Evolutionary conservation across 2,797 vertebrate species (phyloP).

Genomic region (Sebastes oblongus): DNA sequence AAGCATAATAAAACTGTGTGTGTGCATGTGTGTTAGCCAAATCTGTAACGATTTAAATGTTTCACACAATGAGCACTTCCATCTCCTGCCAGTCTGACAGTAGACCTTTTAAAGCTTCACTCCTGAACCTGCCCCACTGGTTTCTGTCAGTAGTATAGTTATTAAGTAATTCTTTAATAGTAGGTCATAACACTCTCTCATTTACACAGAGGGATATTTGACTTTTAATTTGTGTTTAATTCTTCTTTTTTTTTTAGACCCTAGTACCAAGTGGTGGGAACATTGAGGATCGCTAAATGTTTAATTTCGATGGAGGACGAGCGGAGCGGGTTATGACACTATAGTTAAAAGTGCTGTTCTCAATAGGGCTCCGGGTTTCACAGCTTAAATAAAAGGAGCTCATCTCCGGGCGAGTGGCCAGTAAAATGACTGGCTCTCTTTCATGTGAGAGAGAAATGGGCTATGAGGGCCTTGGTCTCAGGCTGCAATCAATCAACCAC

Average conservation of each 20-base stretch:
- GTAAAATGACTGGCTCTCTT: conserved; percentile 68
- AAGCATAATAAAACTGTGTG: neutral
- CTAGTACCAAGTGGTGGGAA: neutral
- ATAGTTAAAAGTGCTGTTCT: conserved; percentile 64
- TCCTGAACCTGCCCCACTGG: conserved; percentile 17
- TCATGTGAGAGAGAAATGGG: conserved; percentile 47
- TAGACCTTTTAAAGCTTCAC: conserved; percentile 16
- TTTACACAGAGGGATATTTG: conserved; percentile 50
- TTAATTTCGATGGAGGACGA: conserved; percentile 62
- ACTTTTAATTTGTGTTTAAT: conserved; percentile 57
- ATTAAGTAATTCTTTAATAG: conserved; percentile 46
- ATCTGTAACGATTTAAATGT: neutral
- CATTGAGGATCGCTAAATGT: conserved; percentile 65
- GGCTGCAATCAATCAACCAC: conserved; percentile 67
- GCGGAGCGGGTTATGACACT: conserved; percentile 51
- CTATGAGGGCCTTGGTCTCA: conserved; percentile 55
- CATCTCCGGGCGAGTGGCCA: conserved; percentile 59
- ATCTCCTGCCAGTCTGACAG: neutral
- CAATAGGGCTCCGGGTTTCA: conserved; percentile 54
- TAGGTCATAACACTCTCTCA: conserved; percentile 42
- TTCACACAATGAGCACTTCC: neutral
- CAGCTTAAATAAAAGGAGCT: conserved; percentile 65
- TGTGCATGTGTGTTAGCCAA: neutral
- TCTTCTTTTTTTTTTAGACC: conserved; percentile 30
- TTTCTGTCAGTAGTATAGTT: conserved; percentile 40